Evolutionary conservation across 2,888 invertebrate genomes (phyloP).

Genomic region (Stenotaenia linearis): DNA sequence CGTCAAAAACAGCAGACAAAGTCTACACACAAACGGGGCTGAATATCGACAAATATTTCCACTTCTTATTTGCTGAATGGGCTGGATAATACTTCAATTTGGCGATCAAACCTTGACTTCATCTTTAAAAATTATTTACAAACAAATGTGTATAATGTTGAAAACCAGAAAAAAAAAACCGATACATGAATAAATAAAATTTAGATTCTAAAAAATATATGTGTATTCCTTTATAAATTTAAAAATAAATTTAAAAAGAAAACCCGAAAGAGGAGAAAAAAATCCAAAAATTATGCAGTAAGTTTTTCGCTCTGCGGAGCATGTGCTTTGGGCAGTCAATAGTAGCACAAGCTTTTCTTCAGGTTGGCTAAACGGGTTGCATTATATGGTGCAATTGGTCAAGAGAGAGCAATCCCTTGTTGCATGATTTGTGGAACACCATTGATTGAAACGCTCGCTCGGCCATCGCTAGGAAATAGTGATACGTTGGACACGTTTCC

Average conservation of each 20-base stretch:
- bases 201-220: neutral
- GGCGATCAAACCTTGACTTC: too few relatives aligned
- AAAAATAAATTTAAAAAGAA: neutral
- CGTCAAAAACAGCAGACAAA: neutral
- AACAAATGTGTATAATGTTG: neutral
- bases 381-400: conserved; percentile 28
- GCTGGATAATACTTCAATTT: neutral
- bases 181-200: neutral
- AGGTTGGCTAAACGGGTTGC: neutral
- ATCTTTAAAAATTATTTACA: neutral
- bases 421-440: conserved; percentile 29
- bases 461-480: conserved; percentile 6
- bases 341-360: neutral
- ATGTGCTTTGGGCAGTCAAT: conserved; percentile 27
- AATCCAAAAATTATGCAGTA: conserved; percentile 24
- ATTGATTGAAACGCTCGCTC: conserved; percentile 26
- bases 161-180: neutral
- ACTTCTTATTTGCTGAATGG: neutral
- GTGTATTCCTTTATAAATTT: neutral
- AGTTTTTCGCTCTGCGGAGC: conserved; percentile 5
- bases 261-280: neutral
- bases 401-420: conserved; percentile 30
- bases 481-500: conserved; percentile 30
- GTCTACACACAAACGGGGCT: neutral
- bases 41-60: neutral